Base-by-base conservation (phyloP, 2,113 vertebrate species). In the Speoplatyrhinus poulsoni region DNA sequence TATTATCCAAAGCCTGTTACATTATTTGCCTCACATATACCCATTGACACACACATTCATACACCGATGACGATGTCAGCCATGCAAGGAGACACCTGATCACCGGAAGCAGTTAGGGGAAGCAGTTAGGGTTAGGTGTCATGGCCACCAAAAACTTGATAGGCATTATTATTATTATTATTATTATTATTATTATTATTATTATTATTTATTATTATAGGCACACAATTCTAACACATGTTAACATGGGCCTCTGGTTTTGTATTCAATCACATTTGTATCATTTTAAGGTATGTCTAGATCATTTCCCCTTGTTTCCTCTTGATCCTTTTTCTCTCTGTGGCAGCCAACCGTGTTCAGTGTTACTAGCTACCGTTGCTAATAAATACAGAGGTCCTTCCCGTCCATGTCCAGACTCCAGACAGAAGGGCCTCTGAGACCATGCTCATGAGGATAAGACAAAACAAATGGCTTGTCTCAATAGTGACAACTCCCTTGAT, bases 311-410 rank as follows among this genome's bases (percentile, higher is more conserved):
- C 60, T 60, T 0, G 65, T 70, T 85, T 84, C 79, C 71, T 79
- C 76, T 54, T 6, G 57, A 63, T 10, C 64, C 46, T 46, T 67
- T 82, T 90, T 87, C 62, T 41, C 75, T 78, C 73, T 46, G 75
- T 81, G 83, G 73, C 79, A 70, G 76, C 55, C 75, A 70, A 62
- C 68, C 78, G 66, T 70, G 62, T 12, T 65, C 83, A 82, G 59
- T 85, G 88, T 89, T 88, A 83, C 73, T 87, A 88, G 83, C 85
- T 84, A 90, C 87, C 84, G 87, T 91, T 90, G 87, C 88, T 88
- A 89, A 87, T 87, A 89, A 88, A 91, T 89, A 89, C 66, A 78
- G 84, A 73, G 15, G 46, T 53, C 48, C 70, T 80, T 79, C 74
- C 26, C 72, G 70, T 46, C 73, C 75, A 80, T 80, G 76, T 84